Evolutionary conservation across 2,888 invertebrate species (phyloP), one percentile per base, ranked within the genome.

Genomic region (Eledone cirrhosa): DNA sequence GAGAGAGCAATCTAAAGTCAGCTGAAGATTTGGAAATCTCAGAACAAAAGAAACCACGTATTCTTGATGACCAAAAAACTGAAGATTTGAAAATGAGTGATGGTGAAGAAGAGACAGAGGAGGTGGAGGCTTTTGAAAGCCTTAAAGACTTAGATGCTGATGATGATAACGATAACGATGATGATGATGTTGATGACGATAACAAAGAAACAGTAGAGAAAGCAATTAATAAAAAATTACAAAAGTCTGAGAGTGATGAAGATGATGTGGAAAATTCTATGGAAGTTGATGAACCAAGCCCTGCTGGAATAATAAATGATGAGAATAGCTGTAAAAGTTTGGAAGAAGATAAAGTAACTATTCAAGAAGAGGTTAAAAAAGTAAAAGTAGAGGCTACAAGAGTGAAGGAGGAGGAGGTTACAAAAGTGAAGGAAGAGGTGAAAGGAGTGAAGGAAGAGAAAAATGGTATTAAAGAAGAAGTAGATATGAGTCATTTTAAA

Each of bases 231-330:
- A 41, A 41, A 41, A 41, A 41, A 33, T n/a, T 72, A 33, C 29
- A 67, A 29, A 13, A 13, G 19, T 14, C 29, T 1, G n/a, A 13
- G 22, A 13, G 13, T 3, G 72, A 33, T 19, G 22, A 31, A 1
- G 2, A 8, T 72, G 41, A 41, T 72, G 8, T 2, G 1, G 63
- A 16, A 33, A 33, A 69, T 16, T 8, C 27, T 29, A 69, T 69
- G 72, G 72, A 72, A 41, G 33, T 72, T 72, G 72, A 72, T n/a
- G 69, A 69, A 69, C 33, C n/a, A 13, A 72, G 22, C 2, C 19
- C 8, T n/a, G 22, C 11, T 11, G 22, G n/a, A 27, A 19, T 11
- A 14, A 41, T 22, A n/a, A 33, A 72, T 1, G 22, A 63, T n/a
- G 27, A 63, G 63, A 27, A 4, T 63, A 22, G 63, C 41, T 41